These are phyloP conservation scores for Glaucidium brasilianum DNA, from an alignment of 2,113 vertebrate species.

Conservation along the genomic window DNA sequence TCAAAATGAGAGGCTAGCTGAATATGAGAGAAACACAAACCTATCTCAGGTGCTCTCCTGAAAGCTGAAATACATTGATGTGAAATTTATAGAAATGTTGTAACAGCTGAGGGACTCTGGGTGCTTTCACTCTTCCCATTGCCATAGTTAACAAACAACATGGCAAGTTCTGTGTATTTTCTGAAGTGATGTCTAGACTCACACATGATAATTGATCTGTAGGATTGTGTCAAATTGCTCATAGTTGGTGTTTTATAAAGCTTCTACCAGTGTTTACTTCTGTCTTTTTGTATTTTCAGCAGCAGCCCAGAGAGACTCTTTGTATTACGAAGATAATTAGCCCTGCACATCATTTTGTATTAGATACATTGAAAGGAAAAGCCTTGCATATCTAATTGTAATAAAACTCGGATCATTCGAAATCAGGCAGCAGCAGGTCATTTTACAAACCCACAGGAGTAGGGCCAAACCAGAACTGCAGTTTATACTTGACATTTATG, in stretches of 20 bases:
- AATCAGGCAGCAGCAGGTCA: not conserved
- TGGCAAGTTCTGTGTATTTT: not conserved
- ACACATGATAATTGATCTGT: not conserved
- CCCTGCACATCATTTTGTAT: not conserved
- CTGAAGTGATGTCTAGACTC: not conserved
- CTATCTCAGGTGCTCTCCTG: not conserved
- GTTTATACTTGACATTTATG: constrained; percentile 10
- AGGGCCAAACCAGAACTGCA: not conserved
- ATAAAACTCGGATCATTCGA: not conserved
- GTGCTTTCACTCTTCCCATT: not conserved
- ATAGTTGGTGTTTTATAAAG: not conserved
- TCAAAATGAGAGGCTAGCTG: constrained; percentile 36
- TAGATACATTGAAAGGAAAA: not conserved
- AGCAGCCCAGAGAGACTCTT: not conserved
- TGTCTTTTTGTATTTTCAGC: not conserved
- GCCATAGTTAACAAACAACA: not conserved
- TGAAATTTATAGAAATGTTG: not conserved
- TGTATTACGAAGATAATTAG: not conserved
- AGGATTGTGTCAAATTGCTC: not conserved
- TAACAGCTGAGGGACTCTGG: not conserved
- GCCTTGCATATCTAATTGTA: not conserved
- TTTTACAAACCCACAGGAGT: not conserved
- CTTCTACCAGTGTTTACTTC: not conserved
- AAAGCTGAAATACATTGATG: not conserved
- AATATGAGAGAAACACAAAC: constrained; percentile 12